A percentile compares a stretch with the other conserved stretches of the same genome.
Evolutionary conservation across 2,888 invertebrate species (phyloP).

Genomic region (Actias luna): DNA sequence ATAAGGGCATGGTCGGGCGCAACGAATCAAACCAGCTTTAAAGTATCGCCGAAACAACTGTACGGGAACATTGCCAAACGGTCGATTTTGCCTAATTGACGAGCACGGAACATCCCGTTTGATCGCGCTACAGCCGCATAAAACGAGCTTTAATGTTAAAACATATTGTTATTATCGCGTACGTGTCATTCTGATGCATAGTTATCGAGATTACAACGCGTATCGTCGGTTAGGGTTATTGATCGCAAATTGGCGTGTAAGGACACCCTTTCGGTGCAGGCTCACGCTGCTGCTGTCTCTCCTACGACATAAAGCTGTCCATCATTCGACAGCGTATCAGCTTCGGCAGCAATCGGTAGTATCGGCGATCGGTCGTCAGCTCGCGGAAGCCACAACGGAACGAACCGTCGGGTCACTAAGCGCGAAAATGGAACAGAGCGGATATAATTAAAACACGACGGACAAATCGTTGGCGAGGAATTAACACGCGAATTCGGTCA

Average conservation of each 20-base stretch:
- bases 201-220: background rate
- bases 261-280: constrained; percentile 30
- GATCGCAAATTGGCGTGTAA: constrained; percentile 53
- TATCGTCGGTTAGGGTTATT: constrained; percentile 36
- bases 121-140: constrained; percentile 63
- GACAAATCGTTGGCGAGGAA: constrained; percentile 67
- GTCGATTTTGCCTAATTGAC: constrained; percentile 74
- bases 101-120: constrained; percentile 66
- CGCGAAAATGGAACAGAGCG: constrained; percentile 77
- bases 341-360: constrained; percentile 34
- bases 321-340: constrained; percentile 59
- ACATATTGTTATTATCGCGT: constrained; percentile 25
- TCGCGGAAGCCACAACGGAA: constrained; percentile 65
- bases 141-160: constrained; percentile 42
- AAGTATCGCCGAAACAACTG: constrained; percentile 62
- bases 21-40: constrained; percentile 49
- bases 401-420: constrained; percentile 49
- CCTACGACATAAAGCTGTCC: constrained; percentile 32
- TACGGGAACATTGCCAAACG: constrained; percentile 73
- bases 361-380: constrained; percentile 39
- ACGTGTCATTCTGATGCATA: constrained; percentile 30
- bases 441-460: constrained; percentile 77
- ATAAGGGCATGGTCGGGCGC: constrained; percentile 48
- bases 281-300: constrained; percentile 18
- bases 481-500: constrained; percentile 67